Evolutionary conservation across 1,140 invertebrate species (phyloP).

Genomic region (Calliopsis andreniformis): DNA sequence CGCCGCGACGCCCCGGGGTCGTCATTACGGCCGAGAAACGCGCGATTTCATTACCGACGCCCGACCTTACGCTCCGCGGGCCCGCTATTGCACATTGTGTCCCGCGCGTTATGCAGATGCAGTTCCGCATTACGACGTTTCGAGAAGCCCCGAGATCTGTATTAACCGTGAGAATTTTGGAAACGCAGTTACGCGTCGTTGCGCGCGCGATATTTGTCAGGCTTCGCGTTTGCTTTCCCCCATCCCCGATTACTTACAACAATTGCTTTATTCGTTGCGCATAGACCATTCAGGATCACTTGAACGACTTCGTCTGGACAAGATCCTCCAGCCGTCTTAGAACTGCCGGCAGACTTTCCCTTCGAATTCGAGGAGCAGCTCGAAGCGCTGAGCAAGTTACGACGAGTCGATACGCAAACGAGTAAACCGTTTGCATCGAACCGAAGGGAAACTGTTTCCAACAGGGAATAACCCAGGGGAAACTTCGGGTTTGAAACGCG

Average conservation of each 20-base stretch:
- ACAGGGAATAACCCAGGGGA: neutral
- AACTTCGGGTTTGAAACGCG: neutral
- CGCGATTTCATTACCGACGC: slow-evolving; percentile 60
- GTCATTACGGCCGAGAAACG: slow-evolving; percentile 53
- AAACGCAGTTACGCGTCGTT: slow-evolving; percentile 12
- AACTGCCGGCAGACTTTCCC: no score
- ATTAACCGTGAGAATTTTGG: slow-evolving; percentile 54
- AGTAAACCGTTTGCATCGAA: neutral
- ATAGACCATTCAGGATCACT: no score
- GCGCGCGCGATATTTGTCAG: neutral
- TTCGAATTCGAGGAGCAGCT: neutral
- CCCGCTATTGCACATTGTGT: slow-evolving; percentile 48
- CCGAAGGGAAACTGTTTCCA: neutral
- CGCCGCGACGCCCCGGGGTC: slow-evolving; percentile 37
- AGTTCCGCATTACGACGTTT: slow-evolving; percentile 15
- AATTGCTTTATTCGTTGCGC: no score
- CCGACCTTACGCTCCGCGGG: slow-evolving; percentile 27
- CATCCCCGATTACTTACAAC: no score
- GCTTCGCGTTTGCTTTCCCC: neutral
- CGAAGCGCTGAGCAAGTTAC: neutral
- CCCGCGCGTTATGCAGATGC: slow-evolving; percentile 55
- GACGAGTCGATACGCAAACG: slow-evolving; percentile 17
- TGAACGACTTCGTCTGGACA: no score
- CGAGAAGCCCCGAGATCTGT: slow-evolving; percentile 34
- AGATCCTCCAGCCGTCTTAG: no score